Evolutionary conservation across 2,888 invertebrate species (phyloP).

Genomic region (Papilio gigon): DNA sequence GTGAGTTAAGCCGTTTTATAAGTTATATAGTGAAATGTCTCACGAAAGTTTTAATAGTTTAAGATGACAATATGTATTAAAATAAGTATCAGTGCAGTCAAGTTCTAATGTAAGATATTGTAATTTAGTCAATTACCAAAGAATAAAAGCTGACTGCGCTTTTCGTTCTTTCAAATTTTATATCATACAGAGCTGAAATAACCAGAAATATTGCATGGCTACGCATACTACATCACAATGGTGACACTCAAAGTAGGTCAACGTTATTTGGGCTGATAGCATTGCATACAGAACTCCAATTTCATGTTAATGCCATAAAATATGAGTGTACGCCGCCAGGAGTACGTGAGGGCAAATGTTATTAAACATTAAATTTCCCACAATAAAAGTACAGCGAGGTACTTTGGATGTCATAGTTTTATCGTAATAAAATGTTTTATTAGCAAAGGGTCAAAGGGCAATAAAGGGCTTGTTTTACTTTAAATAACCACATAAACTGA

Average conservation of each 20-base stretch:
- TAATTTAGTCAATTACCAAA: conserved; percentile 11
- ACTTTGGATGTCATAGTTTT: background rate
- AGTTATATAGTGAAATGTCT: too few species aligned
- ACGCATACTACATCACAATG: conserved; percentile 17
- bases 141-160: background rate
- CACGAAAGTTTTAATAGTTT: too few species aligned
- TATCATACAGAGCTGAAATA: background rate
- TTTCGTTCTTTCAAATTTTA: conserved; percentile 11
- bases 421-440: conserved; percentile 10
- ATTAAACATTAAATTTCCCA: conserved; percentile 16
- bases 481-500: background rate
- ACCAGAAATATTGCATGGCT: conserved; percentile 7
- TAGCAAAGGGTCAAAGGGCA: background rate
- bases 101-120: background rate
- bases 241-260: conserved; percentile 16
- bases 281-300: conserved; percentile 10
- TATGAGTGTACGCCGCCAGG: conserved; percentile 18
- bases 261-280: conserved; percentile 27
- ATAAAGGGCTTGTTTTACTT: background rate
- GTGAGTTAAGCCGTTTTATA: too few species aligned
- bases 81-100: too few species aligned
- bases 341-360: conserved; percentile 6
- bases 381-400: conserved; percentile 17
- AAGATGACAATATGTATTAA: too few species aligned
- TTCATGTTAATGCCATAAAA: conserved; percentile 29